Evolutionary conservation across 2,888 invertebrate genomes (phyloP).

Genomic region (Hybos culiciformis): DNA sequence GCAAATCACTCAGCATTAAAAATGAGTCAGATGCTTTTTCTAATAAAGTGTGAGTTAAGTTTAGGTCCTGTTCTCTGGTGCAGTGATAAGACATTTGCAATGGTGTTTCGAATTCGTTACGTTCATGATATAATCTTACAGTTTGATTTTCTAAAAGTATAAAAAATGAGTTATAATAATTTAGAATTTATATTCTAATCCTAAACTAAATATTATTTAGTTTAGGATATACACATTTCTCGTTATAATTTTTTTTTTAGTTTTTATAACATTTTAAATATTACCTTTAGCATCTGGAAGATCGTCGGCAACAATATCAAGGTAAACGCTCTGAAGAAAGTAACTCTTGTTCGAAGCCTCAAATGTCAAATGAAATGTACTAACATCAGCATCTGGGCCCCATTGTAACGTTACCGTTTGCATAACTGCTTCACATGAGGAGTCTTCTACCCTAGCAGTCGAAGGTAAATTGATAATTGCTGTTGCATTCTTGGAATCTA

Average conservation of each 20-base stretch:
- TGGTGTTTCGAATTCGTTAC: conserved; percentile 44
- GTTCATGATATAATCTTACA: conserved; percentile 38
- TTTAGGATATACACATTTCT: background rate
- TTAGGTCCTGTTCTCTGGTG: conserved; percentile 42
- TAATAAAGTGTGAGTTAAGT: conserved; percentile 35
- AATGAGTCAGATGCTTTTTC: conserved; percentile 29
- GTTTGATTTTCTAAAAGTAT: conserved; percentile 27
- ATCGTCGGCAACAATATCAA: conserved; percentile 24
- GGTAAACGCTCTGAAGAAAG: conserved; percentile 22
- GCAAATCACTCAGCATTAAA: conserved; percentile 47
- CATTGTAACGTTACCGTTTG: conserved; percentile 35
- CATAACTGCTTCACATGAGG: conserved; percentile 32
- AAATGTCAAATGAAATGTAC: conserved; percentile 34
- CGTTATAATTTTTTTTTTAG: background rate
- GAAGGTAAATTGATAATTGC: conserved; percentile 36
- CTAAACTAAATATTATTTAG: background rate
- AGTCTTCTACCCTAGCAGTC: conserved; percentile 28
- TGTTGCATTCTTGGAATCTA: conserved; percentile 26
- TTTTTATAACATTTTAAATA: background rate
- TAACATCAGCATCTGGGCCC: conserved; percentile 18
- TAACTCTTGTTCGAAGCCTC: conserved; percentile 30
- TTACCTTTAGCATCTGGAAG: conserved; percentile 33
- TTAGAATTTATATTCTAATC: background rate
- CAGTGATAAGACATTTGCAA: conserved; percentile 61
- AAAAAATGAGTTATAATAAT: conserved; percentile 4